phyloP scores from a whole-genome alignment of 2,113 vertebrate species.

The Propithecus coquereli region DNA sequence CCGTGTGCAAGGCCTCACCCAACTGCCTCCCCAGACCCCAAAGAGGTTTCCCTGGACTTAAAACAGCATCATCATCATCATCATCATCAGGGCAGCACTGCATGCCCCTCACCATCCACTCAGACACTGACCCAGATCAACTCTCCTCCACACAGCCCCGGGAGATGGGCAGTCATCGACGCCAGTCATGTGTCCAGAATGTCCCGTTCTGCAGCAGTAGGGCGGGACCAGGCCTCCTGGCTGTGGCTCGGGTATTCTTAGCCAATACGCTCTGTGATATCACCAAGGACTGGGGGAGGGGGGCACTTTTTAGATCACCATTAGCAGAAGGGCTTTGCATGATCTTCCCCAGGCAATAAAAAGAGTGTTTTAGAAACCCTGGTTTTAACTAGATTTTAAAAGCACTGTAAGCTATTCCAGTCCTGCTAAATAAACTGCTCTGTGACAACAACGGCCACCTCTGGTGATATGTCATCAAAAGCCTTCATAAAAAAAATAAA shows the following conservation, averaged over 20 bases:
- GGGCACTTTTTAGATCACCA: not conserved
- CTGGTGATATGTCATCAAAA: not conserved
- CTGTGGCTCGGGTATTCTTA: too few relatives aligned
- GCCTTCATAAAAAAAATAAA: not conserved
- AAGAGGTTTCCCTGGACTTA: not conserved
- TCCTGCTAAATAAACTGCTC: not conserved
- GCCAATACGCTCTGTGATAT: not conserved
- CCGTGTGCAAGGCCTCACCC: not conserved
- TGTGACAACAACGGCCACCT: not conserved
- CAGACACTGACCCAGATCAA: not conserved
- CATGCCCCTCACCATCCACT: accelerated
- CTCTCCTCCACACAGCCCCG: not conserved
- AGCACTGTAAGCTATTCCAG: not conserved
- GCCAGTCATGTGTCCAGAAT: not conserved
- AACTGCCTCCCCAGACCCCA: not conserved
- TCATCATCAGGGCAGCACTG: not conserved
- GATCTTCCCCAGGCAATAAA: not conserved
- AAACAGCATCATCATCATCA: not conserved
- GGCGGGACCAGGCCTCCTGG: not conserved
- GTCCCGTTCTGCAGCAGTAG: not conserved
- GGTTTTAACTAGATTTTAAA: not conserved
- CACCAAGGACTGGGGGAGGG: too few relatives aligned
- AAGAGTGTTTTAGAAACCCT: not conserved
- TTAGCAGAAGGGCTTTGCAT: not conserved
- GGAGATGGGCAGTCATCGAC: accelerated